phyloP scores from a whole-genome alignment of 1,140 invertebrate genomes.

The Drosophila auraria region DNA sequence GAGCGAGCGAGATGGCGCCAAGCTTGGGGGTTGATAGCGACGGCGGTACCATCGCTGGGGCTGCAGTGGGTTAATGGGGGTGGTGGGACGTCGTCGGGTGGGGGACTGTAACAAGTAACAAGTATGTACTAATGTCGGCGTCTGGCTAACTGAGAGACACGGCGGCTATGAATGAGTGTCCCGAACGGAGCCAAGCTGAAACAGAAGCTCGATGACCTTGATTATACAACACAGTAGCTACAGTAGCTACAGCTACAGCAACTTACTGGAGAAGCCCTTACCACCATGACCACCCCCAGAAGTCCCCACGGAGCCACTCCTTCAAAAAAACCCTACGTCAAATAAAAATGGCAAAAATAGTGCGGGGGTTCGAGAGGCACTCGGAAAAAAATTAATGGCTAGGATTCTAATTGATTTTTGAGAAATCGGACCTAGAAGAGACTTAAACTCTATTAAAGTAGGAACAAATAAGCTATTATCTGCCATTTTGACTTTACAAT shows the following conservation, averaged over 20 bases:
- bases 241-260: slow-evolving; percentile 21
- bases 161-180: slow-evolving; percentile 70
- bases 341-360: slow-evolving; percentile 79
- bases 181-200: slow-evolving; percentile 42
- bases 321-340: slow-evolving; percentile 38
- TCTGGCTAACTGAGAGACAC: slow-evolving; percentile 79
- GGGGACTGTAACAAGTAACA: slow-evolving; percentile 59
- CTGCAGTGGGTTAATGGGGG: slow-evolving; percentile 8
- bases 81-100: no score
- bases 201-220: slow-evolving; percentile 76
- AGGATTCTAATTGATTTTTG: not conserved
- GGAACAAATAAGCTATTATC: not conserved
- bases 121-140: slow-evolving; percentile 75
- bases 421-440: no score
- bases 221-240: slow-evolving; percentile 69
- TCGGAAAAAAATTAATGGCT: slow-evolving; percentile 6
- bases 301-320: slow-evolving; percentile 30
- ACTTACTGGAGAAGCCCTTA: not conserved
- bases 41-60: slow-evolving; percentile 6
- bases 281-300: not conserved
- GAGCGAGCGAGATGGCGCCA: slow-evolving; percentile 68
- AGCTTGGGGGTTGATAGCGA: slow-evolving; percentile 42
- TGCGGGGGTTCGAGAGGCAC: slow-evolving; percentile 29
- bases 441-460: not conserved
- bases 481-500: not conserved